Percentiles rank a stretch among this genome's conserved stretches.
Evolutionary conservation across 2,888 invertebrate genomes (phyloP).

Genomic region (Trissonchulus latispiculum): DNA sequence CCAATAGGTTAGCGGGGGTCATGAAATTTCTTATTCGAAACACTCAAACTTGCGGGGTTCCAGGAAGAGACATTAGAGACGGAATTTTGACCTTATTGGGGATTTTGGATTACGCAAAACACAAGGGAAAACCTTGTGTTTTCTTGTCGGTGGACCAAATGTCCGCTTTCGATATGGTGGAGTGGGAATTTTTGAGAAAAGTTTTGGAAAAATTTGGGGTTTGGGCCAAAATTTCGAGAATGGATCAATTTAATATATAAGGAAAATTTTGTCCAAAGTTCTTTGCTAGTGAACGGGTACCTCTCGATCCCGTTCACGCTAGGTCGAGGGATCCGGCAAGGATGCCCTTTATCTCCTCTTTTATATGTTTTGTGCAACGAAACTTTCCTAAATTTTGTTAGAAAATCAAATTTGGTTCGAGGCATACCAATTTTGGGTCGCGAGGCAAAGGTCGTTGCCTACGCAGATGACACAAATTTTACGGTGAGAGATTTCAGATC

Average conservation of each 20-base stretch:
- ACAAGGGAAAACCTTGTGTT: neutral
- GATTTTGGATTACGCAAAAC: neutral
- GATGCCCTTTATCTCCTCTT: neutral
- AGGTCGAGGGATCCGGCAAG: neutral
- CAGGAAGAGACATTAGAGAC: slow-evolving; percentile 5
- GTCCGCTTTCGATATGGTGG: neutral
- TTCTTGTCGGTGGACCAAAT: neutral
- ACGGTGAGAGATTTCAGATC: neutral
- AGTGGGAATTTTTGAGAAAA: neutral
- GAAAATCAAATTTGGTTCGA: neutral
- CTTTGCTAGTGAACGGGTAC: neutral
- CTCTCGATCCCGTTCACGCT: neutral
- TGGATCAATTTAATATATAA: neutral
- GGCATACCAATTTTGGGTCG: neutral
- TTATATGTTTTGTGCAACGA: neutral
- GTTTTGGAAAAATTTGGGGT: neutral
- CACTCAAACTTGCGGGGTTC: neutral
- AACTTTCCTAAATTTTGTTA: neutral
- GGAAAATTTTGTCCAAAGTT: neutral
- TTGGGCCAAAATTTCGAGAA: neutral
- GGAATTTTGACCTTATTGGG: neutral
- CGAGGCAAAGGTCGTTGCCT: neutral
- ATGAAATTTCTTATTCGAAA: neutral
- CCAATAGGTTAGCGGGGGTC: neutral
- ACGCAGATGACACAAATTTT: neutral